A percentile compares a stretch with the other conserved stretches of the same genome.
Conservation (phyloP, 2,888 invertebrate species). For the Julus scandinavius region DNA sequence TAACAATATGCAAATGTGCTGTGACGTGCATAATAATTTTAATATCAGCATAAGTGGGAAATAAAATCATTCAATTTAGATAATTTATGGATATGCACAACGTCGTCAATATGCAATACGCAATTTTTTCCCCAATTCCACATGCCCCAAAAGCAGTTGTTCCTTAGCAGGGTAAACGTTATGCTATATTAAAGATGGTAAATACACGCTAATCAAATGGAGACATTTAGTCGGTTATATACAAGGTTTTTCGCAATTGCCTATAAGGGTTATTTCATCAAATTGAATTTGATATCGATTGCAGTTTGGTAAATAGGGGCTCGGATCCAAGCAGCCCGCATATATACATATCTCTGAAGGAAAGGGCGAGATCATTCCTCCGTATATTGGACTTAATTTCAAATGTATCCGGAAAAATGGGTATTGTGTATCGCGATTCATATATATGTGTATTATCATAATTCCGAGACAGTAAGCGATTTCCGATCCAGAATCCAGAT, state of each 20-base stretch:
- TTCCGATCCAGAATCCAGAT: conserved; percentile 8
- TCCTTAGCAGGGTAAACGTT: neutral
- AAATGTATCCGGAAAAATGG: conserved; percentile 9
- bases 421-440: conserved; percentile 40
- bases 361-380: neutral
- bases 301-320: neutral
- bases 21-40: too few species aligned
- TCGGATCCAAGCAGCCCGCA: neutral
- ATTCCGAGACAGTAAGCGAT: conserved; percentile 37
- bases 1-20: too few species aligned
- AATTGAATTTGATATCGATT: conserved; percentile 31
- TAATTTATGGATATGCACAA: too few species aligned
- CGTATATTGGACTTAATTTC: conserved; percentile 25
- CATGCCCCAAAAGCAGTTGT: neutral
- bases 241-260: neutral
- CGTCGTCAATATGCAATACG: neutral
- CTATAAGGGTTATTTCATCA: conserved; percentile 32
- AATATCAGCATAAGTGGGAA: too few species aligned
- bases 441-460: conserved; percentile 34
- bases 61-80: too few species aligned
- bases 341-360: neutral
- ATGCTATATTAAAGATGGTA: neutral
- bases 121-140: neutral
- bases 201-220: conserved; percentile 3
- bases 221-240: neutral